A percentile compares a stretch with the other conserved stretches of the same genome.
Conservation (phyloP, 1,140 invertebrate species). For the Leptopilina clavipes region DNA sequence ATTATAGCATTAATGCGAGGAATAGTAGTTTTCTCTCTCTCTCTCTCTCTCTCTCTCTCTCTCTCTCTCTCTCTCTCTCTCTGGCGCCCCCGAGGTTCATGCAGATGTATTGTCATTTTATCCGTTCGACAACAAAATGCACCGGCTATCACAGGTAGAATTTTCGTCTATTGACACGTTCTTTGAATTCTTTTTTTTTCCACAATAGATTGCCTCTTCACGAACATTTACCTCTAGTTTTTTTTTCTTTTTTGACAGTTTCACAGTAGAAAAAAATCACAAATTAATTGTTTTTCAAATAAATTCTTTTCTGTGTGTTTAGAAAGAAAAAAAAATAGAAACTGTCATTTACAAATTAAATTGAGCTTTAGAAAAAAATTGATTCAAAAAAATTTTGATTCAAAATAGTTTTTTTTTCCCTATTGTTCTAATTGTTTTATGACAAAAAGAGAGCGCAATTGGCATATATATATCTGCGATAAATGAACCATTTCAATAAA, state of each 20-base stretch:
- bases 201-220: constrained; percentile 2
- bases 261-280: no score
- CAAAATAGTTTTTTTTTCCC: no score
- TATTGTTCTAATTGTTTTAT: no score
- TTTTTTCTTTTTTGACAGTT: background rate
- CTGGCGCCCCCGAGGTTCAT: constrained; percentile 37
- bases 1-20: constrained; percentile 51
- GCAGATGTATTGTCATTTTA: constrained; percentile 50
- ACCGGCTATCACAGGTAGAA: constrained; percentile 42
- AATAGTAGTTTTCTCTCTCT: constrained; percentile 2
- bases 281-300: no score
- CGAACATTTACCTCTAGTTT: background rate
- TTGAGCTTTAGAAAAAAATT: background rate
- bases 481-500: background rate
- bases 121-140: constrained; percentile 44
- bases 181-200: background rate
- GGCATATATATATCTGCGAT: background rate
- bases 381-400: no score
- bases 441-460: background rate
- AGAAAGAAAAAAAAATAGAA: no score
- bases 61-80: no score
- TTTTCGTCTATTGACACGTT: background rate
- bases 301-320: no score
- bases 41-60: no score
- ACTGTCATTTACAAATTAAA: background rate